These are phyloP conservation scores for Brachycybe producta DNA, from an alignment of 2,888 invertebrate genomes.

Conservation along the genomic window DNA sequence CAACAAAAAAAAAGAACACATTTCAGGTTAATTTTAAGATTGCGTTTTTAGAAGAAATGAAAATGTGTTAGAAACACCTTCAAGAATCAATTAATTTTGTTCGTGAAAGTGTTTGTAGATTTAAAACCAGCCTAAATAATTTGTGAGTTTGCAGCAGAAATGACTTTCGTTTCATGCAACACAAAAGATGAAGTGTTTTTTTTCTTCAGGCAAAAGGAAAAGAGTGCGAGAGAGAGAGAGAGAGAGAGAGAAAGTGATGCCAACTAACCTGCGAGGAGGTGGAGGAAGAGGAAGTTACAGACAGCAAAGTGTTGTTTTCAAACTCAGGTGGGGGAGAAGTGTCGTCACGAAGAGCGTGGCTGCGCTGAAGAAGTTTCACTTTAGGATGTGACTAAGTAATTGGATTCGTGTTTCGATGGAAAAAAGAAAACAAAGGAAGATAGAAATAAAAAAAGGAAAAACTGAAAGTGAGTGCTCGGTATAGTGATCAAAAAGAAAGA, in stretches of 20 bases:
- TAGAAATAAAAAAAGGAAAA: conserved; percentile 4
- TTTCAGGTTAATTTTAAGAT: too few species aligned
- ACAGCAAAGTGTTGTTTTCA: conserved; percentile 25
- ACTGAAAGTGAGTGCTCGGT: conserved; percentile 1
- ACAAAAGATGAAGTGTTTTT: too few species aligned
- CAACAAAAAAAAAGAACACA: conserved; percentile 12
- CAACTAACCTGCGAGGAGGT: conserved; percentile 20
- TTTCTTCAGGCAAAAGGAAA: neutral
- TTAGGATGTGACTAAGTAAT: conserved; percentile 22
- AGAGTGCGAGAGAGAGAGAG: neutral
- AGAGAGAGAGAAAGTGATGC: conserved; percentile 11
- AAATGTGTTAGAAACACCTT: too few species aligned
- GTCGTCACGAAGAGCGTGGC: conserved; percentile 79
- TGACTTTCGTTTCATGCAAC: too few species aligned
- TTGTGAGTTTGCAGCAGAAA: too few species aligned
- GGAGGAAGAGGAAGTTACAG: conserved; percentile 19
- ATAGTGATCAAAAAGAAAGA: too few species aligned
- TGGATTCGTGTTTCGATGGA: neutral
- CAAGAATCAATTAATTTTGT: neutral
- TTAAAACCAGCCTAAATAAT: too few species aligned
- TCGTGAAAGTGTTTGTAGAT: too few species aligned
- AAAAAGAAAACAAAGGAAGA: neutral
- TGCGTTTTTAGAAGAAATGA: too few species aligned
- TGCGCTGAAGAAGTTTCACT: conserved; percentile 51
- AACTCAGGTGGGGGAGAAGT: conserved; percentile 41